Evolutionary conservation across 2,113 vertebrate genomes (phyloP), one percentile per base, ranked within the genome.

Genomic region (Pyxicephalus adspersus): DNA sequence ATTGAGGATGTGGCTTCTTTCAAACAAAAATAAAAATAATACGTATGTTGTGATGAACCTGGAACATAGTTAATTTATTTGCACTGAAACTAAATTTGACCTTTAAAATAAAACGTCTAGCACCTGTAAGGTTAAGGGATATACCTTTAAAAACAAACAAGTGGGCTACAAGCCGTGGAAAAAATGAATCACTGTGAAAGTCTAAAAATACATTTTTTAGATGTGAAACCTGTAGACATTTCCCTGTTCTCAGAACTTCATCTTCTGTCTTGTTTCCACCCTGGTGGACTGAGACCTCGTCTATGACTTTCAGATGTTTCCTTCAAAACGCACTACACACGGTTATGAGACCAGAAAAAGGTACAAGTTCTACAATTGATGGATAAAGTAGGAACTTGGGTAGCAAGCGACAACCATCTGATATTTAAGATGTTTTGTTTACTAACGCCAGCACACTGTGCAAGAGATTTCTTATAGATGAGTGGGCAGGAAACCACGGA

Each of bases 401-500:
- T 7, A 58, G 57, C 19, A 11, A 67, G 45, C n/a, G 76, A 61
- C 65, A 45, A 52, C 52, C 76, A 19, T 28, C 52, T 23, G 64
- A 64, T 80, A 80, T 70, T 80, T 80, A 51, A 16, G 66, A 52
- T 79, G 52, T 67, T 23, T 52, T 22, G 31, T 61, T 61, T 34
- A 34, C 61, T 23, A 60, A 8, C 20, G n/a, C 11, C 77, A n/a
- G 20, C 29, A 22, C 52, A 50, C 54, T 5, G 25, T 64, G 63
- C 55, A 78, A 68, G 29, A 80, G 38, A 71, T 80, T 71, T 71
- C 70, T 80, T 66, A 28, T 11, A 26, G 6, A 26, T 70, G 54
- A 16, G n/a, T 65, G 57, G 64, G 31, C 77, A 79, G 77, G 77
- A 80, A 80, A 29, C 66, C 66, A 45, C 71, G 23, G 45, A 66